Evolutionary conservation across 2,888 invertebrate genomes (phyloP), one percentile per base, ranked within the genome.

Genomic region (Clivina fossor): DNA sequence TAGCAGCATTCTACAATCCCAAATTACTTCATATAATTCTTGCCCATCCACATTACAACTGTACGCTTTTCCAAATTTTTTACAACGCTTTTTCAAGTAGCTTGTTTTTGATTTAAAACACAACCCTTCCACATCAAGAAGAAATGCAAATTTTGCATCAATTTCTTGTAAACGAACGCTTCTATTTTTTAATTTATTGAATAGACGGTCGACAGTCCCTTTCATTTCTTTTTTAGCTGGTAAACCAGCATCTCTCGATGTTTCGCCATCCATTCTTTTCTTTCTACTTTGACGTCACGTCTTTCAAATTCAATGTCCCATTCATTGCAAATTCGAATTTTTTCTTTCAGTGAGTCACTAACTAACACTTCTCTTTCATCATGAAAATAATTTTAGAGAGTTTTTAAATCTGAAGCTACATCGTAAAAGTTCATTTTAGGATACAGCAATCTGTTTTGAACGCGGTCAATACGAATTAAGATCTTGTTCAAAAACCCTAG

Each of bases 391-490:
- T 32, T 18, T 46, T 30, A 8, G 16, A 32, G 18, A 33, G 30
- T 9, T 33, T 47, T 19, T 11, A 35, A 11, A 47, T 47, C 47
- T 3, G 22, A 35, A 11, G 35, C 22, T 3, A 22, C 47, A 20
- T 47, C 47, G 9, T 47, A 13, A 33, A 35, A 47, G 35, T 47
- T 47, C 47, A 47, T 47, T 1, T 2, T 47, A 2, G 22, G 35
- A 47, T 47, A 20, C 20, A 35, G 47, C 35, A 47, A 15, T 22
- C 35, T 33, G 20, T 47, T 47, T 19, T 47, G 47, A 16, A 47
- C 47, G 4, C 24, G 35, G 15, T 35, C 35, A 35, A 35, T 20
- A 13, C 18, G 46, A 46, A 32, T 46, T n/a, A n/a, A n/a, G n/a
- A n/a, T n/a, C n/a, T n/a, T n/a, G n/a, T n/a, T n/a, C n/a, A n/a